Base-by-base conservation (phyloP, 2,888 invertebrate species). In the Acanthosoma haemorrhoidale region DNA sequence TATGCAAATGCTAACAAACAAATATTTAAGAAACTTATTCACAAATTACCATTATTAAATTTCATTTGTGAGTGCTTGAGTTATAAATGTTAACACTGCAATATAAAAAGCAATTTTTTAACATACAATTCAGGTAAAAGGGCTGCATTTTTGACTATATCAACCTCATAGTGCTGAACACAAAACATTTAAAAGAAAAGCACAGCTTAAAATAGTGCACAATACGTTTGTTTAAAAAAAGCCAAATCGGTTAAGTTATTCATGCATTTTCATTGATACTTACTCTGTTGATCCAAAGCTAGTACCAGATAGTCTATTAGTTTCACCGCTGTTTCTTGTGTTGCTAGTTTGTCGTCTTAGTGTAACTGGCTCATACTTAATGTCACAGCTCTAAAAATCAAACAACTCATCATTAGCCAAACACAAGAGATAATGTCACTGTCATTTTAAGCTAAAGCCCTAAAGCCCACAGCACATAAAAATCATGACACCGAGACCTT, bases 231-330 rank as follows among this genome's bases (percentile, higher is more conserved):
- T 25, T 25, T 25, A 13, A 51, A 51, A 43, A 43, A 51, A 25
- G 25, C 25, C 13, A 38, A 43, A 3, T 43, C 25, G 25, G 43
- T 43, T 21, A 43, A 43, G 13, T 25, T 5, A n/a, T 13, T 25
- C 51, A 51, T 51, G 51, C 51, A 51, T 51, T n/a, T 51, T n/a
- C 29, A n/a, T 25, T 1, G 29, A n/a, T 59, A 83, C 86, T 84
- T 82, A 87, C 87, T 87, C 87, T 64, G 83, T 82, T 68, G 81
- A 85, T 72, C 80, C 82, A 78, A 81, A 82, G 78, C 83, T 84
- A 29, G 84, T 82, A 76, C 85, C 86, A 0, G 86, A 86, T 34
- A 84, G 76, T 13, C 85, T 80, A 76, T 84, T 82, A 38, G 70
- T 73, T 32, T 76, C 75, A 64, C 78, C 79, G 31, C 82, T 81